Conservation (phyloP, 1,140 invertebrate species). For the Euwallacea fornicatus region DNA sequence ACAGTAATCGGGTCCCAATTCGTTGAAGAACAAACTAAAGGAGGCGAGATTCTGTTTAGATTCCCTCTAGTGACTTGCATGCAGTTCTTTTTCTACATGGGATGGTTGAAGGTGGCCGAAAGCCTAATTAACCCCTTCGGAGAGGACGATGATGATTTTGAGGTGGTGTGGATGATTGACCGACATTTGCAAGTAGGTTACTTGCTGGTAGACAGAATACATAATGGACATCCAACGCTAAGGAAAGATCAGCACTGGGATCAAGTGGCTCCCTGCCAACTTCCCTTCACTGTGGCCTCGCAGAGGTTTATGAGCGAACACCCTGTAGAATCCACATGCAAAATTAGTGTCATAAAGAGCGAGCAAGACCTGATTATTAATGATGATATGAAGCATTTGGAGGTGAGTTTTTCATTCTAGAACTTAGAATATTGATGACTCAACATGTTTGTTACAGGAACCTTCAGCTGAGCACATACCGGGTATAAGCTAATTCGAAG, state of each 20-base stretch:
- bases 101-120: slow-evolving; percentile 87
- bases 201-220: slow-evolving; percentile 90
- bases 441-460: neutral
- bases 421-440: neutral
- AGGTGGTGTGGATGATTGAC: slow-evolving; percentile 84
- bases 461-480: neutral
- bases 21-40: slow-evolving; percentile 36
- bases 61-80: slow-evolving; percentile 85
- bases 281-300: slow-evolving; percentile 78
- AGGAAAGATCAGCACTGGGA: slow-evolving; percentile 87
- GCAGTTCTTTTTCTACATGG: slow-evolving; percentile 85
- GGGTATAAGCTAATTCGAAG: neutral
- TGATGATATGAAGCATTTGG: slow-evolving; percentile 8
- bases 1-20: slow-evolving; percentile 68
- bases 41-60: slow-evolving; percentile 71
- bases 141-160: slow-evolving; percentile 81
- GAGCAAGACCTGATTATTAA: slow-evolving; percentile 39
- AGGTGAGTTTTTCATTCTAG: slow-evolving; percentile 1
- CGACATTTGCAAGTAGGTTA: slow-evolving; percentile 83
- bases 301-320: slow-evolving; percentile 75
- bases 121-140: slow-evolving; percentile 85
- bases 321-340: slow-evolving; percentile 76
- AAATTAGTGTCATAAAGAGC: slow-evolving; percentile 60
- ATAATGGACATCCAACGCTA: slow-evolving; percentile 82
- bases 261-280: slow-evolving; percentile 74